These are phyloP conservation scores for Jacana jacana DNA, from an alignment of 2,113 vertebrate genomes.

Conservation along the genomic window DNA sequence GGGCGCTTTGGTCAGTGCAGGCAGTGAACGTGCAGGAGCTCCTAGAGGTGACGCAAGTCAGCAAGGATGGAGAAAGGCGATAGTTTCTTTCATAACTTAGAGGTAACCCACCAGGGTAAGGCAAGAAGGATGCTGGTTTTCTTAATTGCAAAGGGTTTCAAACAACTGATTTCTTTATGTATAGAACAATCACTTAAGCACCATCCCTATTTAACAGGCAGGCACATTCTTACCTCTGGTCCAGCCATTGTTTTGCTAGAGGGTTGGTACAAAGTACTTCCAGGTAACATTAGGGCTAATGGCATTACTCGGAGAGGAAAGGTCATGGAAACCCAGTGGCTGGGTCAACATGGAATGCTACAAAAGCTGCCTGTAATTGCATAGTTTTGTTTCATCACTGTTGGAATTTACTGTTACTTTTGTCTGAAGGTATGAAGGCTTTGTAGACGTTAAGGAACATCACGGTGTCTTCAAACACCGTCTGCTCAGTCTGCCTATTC, in stretches of 20 bases:
- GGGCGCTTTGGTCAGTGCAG: background rate
- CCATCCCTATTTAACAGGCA: background rate
- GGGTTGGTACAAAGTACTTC: background rate
- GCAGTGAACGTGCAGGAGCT: background rate
- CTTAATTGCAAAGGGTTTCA: background rate
- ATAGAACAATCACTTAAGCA: background rate
- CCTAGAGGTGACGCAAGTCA: background rate
- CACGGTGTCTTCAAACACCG: background rate
- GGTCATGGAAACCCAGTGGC: background rate
- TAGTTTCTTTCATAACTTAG: fast-evolving
- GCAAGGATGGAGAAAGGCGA: background rate
- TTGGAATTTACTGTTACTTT: background rate
- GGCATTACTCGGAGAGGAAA: background rate
- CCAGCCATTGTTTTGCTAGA: background rate
- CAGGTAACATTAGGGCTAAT: background rate
- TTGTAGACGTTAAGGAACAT: background rate
- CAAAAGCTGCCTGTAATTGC: background rate
- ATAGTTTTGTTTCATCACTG: background rate
- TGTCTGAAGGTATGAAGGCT: background rate
- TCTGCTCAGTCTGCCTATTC: slow-evolving; percentile 29
- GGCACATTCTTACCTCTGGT: background rate
- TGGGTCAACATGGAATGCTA: background rate
- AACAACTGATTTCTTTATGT: background rate
- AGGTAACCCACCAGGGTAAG: background rate
- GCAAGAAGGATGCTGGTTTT: background rate